Base-by-base conservation (phyloP, 2,113 vertebrate species). In the Hystrix brachyura region DNA sequence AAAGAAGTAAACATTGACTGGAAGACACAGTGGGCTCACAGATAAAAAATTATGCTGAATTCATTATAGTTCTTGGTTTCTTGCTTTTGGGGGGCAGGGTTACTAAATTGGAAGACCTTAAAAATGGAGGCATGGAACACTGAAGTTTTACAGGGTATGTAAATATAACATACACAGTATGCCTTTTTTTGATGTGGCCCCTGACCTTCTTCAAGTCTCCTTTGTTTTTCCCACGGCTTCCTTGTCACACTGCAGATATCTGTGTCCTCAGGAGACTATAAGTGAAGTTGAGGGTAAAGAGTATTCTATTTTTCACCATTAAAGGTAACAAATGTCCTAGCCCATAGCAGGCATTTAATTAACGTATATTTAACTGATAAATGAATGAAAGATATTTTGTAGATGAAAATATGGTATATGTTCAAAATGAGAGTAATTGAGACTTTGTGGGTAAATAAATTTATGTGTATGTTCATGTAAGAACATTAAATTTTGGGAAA, bases 221-320 rank as follows among this genome's bases (percentile, higher is more conserved):
- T 74, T 87, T 65, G 18, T n/a, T 62, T 21, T 14, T 59, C 32
- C 46, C 12, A 10, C 19, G 51, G 7, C 46, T 62, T 62, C 34
- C 43, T 53, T 15, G 0, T 53, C 27, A 29, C 0, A 8, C 3
- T 59, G 29, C 81, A 55, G 21, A 21, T 14, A 2, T 59, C 3
- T 79, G 18, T 51, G 43, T 79, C 43, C 27, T 53, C 7, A 38
- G 1, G 19, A 71, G 23, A 32, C 17, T 60, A 27, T 19, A 46
- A 74, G n/a, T 62, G 14, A 71, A 79, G 55, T 8, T 71, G 17
- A n/a, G 7, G 1, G 34, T 34, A n/a, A 3, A 95, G 32, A 79
- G 29, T 25, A 43, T 53, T 43, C 55, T 59, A 48, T 55, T 71
- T 83, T 93, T 84, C n/a, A 74, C 76, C 27, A 15, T 65, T 29